These are phyloP conservation scores for Drosophila rhopaloa DNA, from an alignment of 1,140 invertebrate species.

Conservation along the genomic window DNA sequence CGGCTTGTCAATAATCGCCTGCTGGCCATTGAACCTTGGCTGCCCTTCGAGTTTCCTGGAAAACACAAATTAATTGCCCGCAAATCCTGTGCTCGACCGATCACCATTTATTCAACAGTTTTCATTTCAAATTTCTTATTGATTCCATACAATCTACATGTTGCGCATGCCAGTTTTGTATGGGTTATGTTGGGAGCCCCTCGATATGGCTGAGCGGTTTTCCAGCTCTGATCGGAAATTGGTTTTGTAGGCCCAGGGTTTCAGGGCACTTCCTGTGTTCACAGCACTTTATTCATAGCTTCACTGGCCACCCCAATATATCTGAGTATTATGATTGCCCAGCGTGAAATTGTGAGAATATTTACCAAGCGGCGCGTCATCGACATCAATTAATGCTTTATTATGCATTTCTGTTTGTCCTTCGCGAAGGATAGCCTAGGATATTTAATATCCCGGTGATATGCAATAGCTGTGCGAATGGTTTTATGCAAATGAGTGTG, in stretches of 20 bases:
- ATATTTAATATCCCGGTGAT: constrained; percentile 65
- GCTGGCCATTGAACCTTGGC: constrained; percentile 64
- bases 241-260: constrained; percentile 65
- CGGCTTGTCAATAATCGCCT: constrained; percentile 65
- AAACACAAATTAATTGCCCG: constrained; percentile 82
- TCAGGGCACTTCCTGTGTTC: constrained; percentile 57
- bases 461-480: constrained; percentile 77
- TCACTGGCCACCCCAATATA: constrained; percentile 69
- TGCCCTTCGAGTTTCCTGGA: constrained; percentile 4
- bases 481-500: constrained; percentile 64
- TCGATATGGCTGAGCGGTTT: constrained; percentile 52
- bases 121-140: constrained; percentile 77
- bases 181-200: constrained; percentile 12
- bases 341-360: constrained; percentile 81
- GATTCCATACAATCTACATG: constrained; percentile 64
- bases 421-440: constrained; percentile 52
- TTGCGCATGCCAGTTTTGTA: constrained; percentile 64
- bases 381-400: constrained; percentile 70
- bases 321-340: constrained; percentile 61
- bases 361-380: constrained; percentile 35
- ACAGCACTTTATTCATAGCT: constrained; percentile 54
- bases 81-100: constrained; percentile 75
- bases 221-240: constrained; percentile 73
- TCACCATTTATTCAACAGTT: constrained; percentile 74
- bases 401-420: constrained; percentile 52